Evolutionary conservation across 2,113 vertebrate genomes (phyloP), one percentile per base, ranked within the genome.

Genomic region (Amblyopsis rosae): DNA sequence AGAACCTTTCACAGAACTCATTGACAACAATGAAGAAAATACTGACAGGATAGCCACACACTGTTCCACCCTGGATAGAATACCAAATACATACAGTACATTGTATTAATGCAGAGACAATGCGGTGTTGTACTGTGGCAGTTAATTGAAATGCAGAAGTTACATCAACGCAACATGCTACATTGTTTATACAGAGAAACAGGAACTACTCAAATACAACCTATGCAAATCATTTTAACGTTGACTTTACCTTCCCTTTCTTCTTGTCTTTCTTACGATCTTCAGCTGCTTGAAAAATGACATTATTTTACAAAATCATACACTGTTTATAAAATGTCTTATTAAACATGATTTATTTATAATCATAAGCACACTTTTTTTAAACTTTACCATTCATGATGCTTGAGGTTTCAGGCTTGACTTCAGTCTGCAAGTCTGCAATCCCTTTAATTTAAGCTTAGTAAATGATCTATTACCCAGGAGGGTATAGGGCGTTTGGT

Each of bases 1-100:
- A 99, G 84, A 99, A 99, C 13, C 96, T 88, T 86, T 99, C 96
- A 0, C 96, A 99, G 92, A 99, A 99, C 85, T 99, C 96, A 83
- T 97, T 99, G 78, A 96, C 59, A 71, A 98, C 81, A 0, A 99
- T 99, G 90, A 98, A 98, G 90, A 97, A 96, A 82, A 98, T 96
- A 87, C 97, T 98, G 81, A 97, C 0, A 0, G 98, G 97, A 69
- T 95, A 98, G 1, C 95, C 95, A 58, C 80, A 89, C 57, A 90
- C 82, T 56, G 63, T 67, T 61, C 67, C 76, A 62, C 74, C 77
- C 89, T 90, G 66, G 61, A 32, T 26, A 19, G 66, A 26, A 63
- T 60, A 56, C 26, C 4, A 67, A 57, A 65, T n/a, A 26, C 15
- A 16, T 6, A 61, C 15, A 12, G 32, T 48, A 17, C 3, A 49